A percentile compares a stretch with the other conserved stretches of the same genome.
These are phyloP conservation scores for Metallyticus violacea DNA, from an alignment of 2,888 invertebrate genomes.

Conservation along the genomic window DNA sequence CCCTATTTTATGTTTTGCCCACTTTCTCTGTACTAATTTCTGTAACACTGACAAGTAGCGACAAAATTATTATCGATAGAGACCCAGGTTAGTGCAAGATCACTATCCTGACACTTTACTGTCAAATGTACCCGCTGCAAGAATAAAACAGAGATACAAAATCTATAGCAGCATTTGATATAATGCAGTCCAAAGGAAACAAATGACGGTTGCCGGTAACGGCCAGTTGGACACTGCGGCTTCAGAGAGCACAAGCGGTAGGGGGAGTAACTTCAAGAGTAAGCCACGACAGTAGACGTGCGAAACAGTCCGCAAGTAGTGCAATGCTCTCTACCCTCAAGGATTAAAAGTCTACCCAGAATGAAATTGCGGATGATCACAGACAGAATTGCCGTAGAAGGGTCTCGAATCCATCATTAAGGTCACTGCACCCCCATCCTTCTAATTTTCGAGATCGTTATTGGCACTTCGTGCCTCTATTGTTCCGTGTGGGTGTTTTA, in stretches of 20 bases:
- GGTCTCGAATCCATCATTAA: neutral
- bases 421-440: neutral
- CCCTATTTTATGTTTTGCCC: no score
- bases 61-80: no score
- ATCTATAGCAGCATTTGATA: no score
- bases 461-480: neutral
- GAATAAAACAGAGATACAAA: no score
- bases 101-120: no score
- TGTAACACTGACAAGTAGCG: no score
- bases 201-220: no score
- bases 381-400: neutral
- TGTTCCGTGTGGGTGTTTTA: neutral
- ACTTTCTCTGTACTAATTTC: no score
- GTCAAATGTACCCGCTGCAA: no score
- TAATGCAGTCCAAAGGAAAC: no score
- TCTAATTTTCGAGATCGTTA: neutral
- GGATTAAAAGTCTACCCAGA: neutral
- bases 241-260: neutral
- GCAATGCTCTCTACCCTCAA: neutral
- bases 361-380: neutral
- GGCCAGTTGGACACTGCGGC: neutral
- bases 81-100: no score
- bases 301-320: neutral
- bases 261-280: no score
- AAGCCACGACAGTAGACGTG: neutral